Evolutionary conservation across 1,140 invertebrate species (phyloP).

Genomic region (Apis florea): DNA sequence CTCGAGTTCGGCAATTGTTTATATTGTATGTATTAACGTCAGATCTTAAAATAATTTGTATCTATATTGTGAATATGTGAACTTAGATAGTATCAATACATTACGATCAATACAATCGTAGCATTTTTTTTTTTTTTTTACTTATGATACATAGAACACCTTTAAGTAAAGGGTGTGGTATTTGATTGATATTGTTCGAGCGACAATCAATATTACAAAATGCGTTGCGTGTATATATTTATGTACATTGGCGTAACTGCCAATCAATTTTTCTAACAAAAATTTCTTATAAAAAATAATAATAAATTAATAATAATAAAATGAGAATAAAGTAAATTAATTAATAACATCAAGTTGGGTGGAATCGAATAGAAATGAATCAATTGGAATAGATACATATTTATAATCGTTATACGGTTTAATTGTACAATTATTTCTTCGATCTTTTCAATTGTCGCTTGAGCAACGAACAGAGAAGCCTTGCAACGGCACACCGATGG

Average conservation of each 20-base stretch:
- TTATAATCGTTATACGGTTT: not conserved
- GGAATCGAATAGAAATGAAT: not conserved
- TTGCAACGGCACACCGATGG: not conserved
- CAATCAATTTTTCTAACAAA: not conserved
- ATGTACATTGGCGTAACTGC: not conserved
- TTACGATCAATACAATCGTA: conserved; percentile 47
- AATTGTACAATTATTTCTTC: not conserved
- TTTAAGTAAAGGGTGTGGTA: not conserved
- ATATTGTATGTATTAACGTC: conserved; percentile 49
- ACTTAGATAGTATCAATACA: conserved; percentile 52
- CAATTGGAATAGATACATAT: not conserved
- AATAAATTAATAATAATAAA: not conserved
- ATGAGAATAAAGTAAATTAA: not conserved
- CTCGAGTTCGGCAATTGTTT: conserved; percentile 48
- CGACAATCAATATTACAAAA: conserved; percentile 10
- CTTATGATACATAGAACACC: not conserved
- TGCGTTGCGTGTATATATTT: not conserved
- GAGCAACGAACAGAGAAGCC: conserved; percentile 17
- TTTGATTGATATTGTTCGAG: not conserved
- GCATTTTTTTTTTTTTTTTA: conserved; percentile 6
- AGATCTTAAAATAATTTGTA: conserved; percentile 49
- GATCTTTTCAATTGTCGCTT: not conserved
- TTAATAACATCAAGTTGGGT: not conserved
- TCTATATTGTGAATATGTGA: conserved; percentile 63
- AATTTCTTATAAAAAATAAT: too few species aligned